A percentile compares a stretch with the other conserved stretches of the same genome.
These are phyloP conservation scores for Minunthozetes semirufus DNA, from an alignment of 2,888 invertebrate genomes.

Conservation along the genomic window DNA sequence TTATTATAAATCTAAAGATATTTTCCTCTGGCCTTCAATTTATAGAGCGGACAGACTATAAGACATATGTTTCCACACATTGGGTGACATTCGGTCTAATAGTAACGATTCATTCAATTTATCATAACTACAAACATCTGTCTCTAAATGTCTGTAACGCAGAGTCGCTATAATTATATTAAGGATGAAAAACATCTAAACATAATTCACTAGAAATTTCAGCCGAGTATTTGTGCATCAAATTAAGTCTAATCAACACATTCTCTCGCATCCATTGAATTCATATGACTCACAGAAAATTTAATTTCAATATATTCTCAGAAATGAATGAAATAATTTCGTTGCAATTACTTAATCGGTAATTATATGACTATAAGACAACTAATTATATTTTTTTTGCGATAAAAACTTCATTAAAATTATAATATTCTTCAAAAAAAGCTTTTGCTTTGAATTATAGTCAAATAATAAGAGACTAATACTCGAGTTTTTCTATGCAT, in stretches of 20 bases:
- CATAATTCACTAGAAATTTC: background rate
- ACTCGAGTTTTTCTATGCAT: no score
- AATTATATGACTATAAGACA: no score
- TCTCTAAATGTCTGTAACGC: background rate
- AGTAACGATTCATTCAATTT: conserved; percentile 1
- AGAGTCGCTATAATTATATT: conserved; percentile 14
- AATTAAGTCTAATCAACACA: conserved; percentile 3
- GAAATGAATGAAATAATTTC: no score
- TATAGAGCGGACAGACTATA: background rate
- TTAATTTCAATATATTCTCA: no score
- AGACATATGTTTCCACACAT: conserved; percentile 5
- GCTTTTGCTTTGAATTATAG: no score
- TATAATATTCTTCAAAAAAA: no score
- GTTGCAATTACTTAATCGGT: no score
- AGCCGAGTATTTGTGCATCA: background rate
- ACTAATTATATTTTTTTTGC: no score
- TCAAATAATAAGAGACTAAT: no score
- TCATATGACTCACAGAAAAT: background rate
- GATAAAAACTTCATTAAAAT: no score
- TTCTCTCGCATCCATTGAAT: background rate
- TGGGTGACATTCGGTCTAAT: background rate
- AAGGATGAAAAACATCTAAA: background rate
- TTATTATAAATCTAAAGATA: background rate
- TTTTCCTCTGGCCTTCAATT: background rate
- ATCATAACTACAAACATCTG: conserved; percentile 23